Percentiles rank a stretch among this genome's conserved stretches.
Conservation (phyloP, 2,888 invertebrate species). For the Nesidiocoris tenuis region DNA sequence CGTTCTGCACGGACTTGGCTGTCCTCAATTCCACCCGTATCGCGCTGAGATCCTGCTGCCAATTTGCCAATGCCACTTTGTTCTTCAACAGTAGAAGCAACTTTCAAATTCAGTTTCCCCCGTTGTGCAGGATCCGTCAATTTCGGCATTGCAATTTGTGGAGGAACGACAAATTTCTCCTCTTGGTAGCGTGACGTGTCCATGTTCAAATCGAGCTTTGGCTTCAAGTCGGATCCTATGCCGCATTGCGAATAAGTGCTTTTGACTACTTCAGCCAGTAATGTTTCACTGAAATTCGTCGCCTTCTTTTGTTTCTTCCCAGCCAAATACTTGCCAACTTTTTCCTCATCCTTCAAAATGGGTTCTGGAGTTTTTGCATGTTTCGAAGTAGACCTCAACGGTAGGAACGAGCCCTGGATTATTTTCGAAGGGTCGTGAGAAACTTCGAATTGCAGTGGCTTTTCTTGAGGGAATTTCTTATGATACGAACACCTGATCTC, state of each 20-base stretch:
- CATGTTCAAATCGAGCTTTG: conserved; percentile 4
- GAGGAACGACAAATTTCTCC: background rate
- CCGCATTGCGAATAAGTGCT: conserved; percentile 17
- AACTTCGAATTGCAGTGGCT: background rate
- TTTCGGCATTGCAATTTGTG: conserved; percentile 5
- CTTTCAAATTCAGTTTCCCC: too few species aligned
- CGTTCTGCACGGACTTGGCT: too few species aligned
- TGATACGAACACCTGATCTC: conserved; percentile 15
- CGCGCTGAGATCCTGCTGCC: too few species aligned
- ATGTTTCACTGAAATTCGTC: background rate
- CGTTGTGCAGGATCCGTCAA: background rate
- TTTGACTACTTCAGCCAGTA: conserved; percentile 8
- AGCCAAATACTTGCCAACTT: conserved; percentile 8
- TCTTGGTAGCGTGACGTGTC: conserved; percentile 6
- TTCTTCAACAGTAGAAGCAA: too few species aligned
- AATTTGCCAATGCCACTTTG: too few species aligned
- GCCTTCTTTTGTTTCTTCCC: background rate
- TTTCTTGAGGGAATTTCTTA: conserved; percentile 13
- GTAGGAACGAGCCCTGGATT: background rate
- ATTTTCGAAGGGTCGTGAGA: background rate
- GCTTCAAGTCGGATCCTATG: background rate
- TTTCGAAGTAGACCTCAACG: background rate
- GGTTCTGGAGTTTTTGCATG: background rate
- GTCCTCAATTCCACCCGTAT: too few species aligned
- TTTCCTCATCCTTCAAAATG: conserved; percentile 6